Evolutionary conservation across 2,113 vertebrate genomes (phyloP), one percentile per base, ranked within the genome.

Genomic region (Cyprinodon tularosa): DNA sequence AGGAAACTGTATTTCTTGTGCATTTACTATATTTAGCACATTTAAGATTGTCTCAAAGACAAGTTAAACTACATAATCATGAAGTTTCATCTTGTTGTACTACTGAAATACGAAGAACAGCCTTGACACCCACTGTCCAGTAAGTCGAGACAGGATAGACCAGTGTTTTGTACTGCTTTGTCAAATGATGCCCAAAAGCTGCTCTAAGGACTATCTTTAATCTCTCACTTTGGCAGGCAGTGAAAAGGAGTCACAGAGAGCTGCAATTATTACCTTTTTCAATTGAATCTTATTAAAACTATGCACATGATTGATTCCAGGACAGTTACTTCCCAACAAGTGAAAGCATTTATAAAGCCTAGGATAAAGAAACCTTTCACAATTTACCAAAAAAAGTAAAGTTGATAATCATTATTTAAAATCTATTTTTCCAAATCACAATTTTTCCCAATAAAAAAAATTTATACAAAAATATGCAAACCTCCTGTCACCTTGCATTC

Each of bases 231-330:
- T 88, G 85, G 84, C 89, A 86, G 81, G 83, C 66, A 67, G 80
- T 87, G 83, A 86, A 90, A 81, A 76, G 74, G 65, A 86, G 77
- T 66, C 86, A 76, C 61, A 61, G 71, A 78, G 86, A 77, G 71
- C 83, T 76, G 69, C 44, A 12, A 37, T 81, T 82, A 48, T 74
- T 72, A 83, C 85, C 29, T 80, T 76, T 59, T 70, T 82, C 81
- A 83, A 83, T 86, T 68, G 86, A 78, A 83, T 87, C 87, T 83
- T 87, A 86, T 90, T 89, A 89, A 87, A 89, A 86, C 75, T 88
- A 80, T 80, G 74, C 89, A 87, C 90, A 84, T 88, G 89, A 86
- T 86, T 82, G 85, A 85, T 81, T 89, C 72, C 22, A 62, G 83
- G 76, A 77, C 77, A 66, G 83, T 62, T 66, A 61, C 45, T 39